Evolutionary conservation across 2,888 invertebrate genomes (phyloP).

Genomic region (Isoperla grammatica): DNA sequence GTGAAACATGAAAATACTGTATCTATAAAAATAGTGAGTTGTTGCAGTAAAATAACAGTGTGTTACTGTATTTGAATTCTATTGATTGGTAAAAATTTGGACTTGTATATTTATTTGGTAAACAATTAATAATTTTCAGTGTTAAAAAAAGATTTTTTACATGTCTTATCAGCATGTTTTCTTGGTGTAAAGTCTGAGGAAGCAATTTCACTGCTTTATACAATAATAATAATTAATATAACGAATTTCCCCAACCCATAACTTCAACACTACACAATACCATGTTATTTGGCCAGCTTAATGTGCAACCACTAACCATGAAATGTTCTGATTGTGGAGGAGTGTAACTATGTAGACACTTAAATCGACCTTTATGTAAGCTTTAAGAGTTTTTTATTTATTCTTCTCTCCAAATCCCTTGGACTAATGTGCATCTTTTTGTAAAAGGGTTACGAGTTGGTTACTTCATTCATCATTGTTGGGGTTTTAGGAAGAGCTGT

Average conservation of each 20-base stretch:
- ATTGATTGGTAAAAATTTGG: conserved; percentile 14
- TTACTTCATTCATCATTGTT: too few relatives aligned
- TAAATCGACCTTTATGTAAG: conserved; percentile 28
- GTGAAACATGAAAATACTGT: neutral
- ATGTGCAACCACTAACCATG: conserved; percentile 27
- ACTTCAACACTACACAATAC: conserved; percentile 24
- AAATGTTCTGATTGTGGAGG: conserved; percentile 27
- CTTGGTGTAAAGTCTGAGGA: conserved; percentile 14
- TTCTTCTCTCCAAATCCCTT: conserved; percentile 5
- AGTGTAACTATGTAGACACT: conserved; percentile 26
- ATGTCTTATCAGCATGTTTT: conserved; percentile 20
- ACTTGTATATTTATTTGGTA: conserved; percentile 18
- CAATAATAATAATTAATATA: conserved; percentile 19
- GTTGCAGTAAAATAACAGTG: neutral
- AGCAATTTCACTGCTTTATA: conserved; percentile 8
- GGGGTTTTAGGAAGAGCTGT: too few relatives aligned
- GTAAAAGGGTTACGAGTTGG: too few relatives aligned
- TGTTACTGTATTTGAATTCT: conserved; percentile 16
- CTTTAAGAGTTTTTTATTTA: conserved; percentile 23
- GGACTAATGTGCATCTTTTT: too few relatives aligned
- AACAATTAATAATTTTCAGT: conserved; percentile 18
- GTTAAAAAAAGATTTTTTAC: conserved; percentile 19
- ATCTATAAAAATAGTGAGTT: neutral
- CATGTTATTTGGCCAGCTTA: conserved; percentile 25
- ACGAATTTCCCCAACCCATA: conserved; percentile 19